Evolutionary conservation across 2,888 invertebrate genomes (phyloP).

Genomic region (Tenthredo livida): DNA sequence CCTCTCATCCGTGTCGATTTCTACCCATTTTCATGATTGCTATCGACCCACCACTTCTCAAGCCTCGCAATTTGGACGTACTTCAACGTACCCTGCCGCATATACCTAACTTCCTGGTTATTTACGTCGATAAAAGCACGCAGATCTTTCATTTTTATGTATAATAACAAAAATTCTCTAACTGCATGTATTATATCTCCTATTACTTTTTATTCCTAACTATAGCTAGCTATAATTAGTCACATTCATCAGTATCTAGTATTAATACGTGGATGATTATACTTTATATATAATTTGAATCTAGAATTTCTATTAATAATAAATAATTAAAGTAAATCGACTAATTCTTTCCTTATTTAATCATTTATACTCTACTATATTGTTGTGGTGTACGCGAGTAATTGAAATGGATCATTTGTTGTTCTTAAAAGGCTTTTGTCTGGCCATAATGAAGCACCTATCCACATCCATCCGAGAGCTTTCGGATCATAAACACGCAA

Average conservation of each 20-base stretch:
- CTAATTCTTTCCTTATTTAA: not conserved
- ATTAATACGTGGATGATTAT: too few species aligned
- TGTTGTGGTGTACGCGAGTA: not conserved
- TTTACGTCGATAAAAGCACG: not conserved
- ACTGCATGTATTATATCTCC: not conserved
- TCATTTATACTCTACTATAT: not conserved
- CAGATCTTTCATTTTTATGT: not conserved
- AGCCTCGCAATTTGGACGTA: conserved; percentile 5
- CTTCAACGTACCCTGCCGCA: not conserved
- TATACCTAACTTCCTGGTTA: not conserved
- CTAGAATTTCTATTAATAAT: too few species aligned
- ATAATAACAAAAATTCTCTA: not conserved
- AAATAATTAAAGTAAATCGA: not conserved
- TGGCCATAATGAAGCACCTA: conserved; percentile 32
- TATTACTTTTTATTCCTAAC: not conserved
- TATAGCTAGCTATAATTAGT: not conserved
- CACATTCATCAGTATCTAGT: too few species aligned
- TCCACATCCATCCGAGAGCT: conserved; percentile 25
- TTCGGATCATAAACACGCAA: conserved; percentile 36
- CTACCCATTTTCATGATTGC: not conserved
- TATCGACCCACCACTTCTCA: not conserved
- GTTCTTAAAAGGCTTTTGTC: conserved; percentile 23
- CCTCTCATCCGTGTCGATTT: not conserved
- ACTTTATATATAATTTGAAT: too few species aligned
- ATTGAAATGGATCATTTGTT: conserved; percentile 27